Evolutionary conservation across 2,888 invertebrate species (phyloP).

Genomic region (Amiota communis): DNA sequence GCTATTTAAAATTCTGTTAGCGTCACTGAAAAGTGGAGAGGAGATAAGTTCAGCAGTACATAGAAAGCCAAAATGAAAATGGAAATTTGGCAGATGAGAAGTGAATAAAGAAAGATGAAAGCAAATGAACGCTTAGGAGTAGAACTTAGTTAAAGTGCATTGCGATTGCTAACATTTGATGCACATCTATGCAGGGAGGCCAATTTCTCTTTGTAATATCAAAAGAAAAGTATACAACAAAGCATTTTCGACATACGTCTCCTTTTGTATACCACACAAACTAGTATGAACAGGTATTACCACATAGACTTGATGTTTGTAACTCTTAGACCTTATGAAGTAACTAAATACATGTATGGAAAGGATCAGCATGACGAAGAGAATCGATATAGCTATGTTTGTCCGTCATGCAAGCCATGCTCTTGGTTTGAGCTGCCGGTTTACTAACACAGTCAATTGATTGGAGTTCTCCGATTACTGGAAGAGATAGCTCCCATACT

Average conservation of each 20-base stretch:
- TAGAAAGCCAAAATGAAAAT: constrained; percentile 5
- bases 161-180: not conserved
- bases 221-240: not conserved
- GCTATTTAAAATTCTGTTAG: constrained; percentile 23
- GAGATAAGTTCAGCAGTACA: not conserved
- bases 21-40: constrained; percentile 14
- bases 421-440: no score
- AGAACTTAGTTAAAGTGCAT: constrained; percentile 15
- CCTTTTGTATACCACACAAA: not conserved
- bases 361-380: no score
- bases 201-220: no score
- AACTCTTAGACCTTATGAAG: no score
- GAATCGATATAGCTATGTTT: no score
- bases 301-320: not conserved
- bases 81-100: not conserved
- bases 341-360: no score
- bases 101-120: not conserved
- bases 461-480: no score
- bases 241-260: not conserved
- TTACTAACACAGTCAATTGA: no score
- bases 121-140: not conserved
- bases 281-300: not conserved
- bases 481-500: no score
- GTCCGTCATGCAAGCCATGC: no score
- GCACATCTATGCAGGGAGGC: no score